These are phyloP conservation scores for Pantherophis vulpinus DNA, from an alignment of 2,797 vertebrate genomes.

Conservation along the genomic window DNA sequence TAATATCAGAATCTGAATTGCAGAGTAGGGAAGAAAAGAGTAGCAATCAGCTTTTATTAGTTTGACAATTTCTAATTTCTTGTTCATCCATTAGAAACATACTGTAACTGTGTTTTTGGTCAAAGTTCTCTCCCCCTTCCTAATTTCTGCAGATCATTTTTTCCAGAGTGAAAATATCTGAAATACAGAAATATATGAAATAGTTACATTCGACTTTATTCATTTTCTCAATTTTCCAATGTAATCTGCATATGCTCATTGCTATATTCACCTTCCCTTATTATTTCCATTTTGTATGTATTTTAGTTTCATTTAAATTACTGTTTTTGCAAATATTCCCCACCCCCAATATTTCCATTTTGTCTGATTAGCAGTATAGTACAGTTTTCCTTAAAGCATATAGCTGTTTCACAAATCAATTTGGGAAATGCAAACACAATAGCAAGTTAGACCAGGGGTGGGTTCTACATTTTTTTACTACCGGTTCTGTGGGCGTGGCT, in stretches of 20 bases:
- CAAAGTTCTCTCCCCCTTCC: not conserved
- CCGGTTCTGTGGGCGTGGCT: no score
- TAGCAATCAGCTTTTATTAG: not conserved
- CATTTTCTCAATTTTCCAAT: not conserved
- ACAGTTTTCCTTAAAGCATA: not conserved
- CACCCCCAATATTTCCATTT: not conserved
- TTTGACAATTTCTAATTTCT: not conserved
- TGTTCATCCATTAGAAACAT: constrained; percentile 14
- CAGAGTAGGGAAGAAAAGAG: not conserved
- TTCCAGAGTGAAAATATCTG: not conserved
- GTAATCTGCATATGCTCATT: not conserved
- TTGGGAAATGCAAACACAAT: not conserved
- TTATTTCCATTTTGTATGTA: not conserved
- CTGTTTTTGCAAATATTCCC: not conserved
- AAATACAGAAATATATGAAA: not conserved
- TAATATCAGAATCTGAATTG: constrained; percentile 15
- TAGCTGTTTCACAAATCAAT: not conserved
- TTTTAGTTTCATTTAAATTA: not conserved
- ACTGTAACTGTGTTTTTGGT: not conserved
- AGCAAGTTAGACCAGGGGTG: not conserved
- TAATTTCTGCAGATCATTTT: not conserved
- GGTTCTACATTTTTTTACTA: no score
- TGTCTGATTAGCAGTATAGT: not conserved
- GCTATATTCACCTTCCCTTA: not conserved
- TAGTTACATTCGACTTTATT: not conserved